phyloP scores from a whole-genome alignment of 2,797 vertebrate genomes.

The Poeciliopsis paucimaculata region DNA sequence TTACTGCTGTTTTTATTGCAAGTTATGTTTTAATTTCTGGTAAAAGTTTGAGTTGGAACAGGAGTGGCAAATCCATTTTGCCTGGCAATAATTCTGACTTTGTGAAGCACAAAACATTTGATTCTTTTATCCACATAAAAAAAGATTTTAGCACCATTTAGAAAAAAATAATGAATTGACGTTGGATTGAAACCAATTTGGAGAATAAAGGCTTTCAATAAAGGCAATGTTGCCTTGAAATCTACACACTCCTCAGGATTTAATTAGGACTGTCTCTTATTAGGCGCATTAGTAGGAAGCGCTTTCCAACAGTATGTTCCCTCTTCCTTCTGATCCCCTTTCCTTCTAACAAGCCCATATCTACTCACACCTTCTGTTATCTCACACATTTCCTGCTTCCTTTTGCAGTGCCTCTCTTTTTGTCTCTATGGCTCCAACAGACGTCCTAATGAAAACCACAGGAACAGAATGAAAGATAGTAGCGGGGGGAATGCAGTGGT shows the following conservation, averaged over 20 bases:
- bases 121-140: slow-evolving; percentile 24
- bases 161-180: slow-evolving; percentile 38
- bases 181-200: slow-evolving; percentile 33
- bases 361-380: slow-evolving; percentile 58
- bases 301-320: slow-evolving; percentile 29
- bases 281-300: not conserved
- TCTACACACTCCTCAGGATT: slow-evolving; percentile 51
- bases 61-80: slow-evolving; percentile 10
- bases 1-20: slow-evolving; percentile 65
- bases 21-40: slow-evolving; percentile 48
- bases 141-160: slow-evolving; percentile 28
- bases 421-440: slow-evolving; percentile 63
- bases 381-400: slow-evolving; percentile 68
- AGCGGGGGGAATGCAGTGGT: slow-evolving; percentile 32
- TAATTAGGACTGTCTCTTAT: slow-evolving; percentile 68
- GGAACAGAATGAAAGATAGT: slow-evolving; percentile 53
- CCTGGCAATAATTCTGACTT: slow-evolving; percentile 22
- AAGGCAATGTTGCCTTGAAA: slow-evolving; percentile 38
- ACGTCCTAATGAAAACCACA: slow-evolving; percentile 69
- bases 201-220: slow-evolving; percentile 37
- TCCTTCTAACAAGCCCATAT: slow-evolving; percentile 48
- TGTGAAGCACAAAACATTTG: slow-evolving; percentile 16
- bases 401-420: slow-evolving; percentile 60
- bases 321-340: slow-evolving; percentile 24
- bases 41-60: slow-evolving; percentile 34